Conservation (phyloP, 2,797 vertebrate species). For the Hephaestus fuliginosus region DNA sequence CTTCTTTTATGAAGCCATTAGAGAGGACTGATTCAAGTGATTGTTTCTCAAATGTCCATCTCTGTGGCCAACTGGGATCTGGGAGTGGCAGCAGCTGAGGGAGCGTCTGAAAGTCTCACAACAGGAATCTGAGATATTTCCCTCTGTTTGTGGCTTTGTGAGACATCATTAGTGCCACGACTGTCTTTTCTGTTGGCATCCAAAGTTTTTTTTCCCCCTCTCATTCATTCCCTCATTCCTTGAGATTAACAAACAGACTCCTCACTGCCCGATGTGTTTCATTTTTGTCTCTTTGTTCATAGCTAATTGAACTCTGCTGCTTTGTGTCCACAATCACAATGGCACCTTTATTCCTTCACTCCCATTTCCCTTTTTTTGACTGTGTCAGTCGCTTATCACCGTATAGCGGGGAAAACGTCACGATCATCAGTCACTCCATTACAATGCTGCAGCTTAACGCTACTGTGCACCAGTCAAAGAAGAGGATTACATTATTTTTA, state of each 20-base stretch:
- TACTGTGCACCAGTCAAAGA: conserved; percentile 61
- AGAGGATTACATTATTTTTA: conserved; percentile 80
- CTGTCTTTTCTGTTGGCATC: conserved; percentile 21
- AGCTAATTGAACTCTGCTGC: conserved; percentile 57
- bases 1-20: conserved; percentile 80
- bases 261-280: conserved; percentile 8
- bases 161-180: conserved; percentile 39
- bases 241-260: conserved; percentile 8
- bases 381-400: conserved; percentile 43
- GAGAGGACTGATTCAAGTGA: conserved; percentile 71
- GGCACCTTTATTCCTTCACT: conserved; percentile 32
- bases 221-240: conserved; percentile 6
- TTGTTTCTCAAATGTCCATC: conserved; percentile 74
- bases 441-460: conserved; percentile 57
- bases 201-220: conserved; percentile 1
- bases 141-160: conserved; percentile 38
- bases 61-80: conserved; percentile 53
- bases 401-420: conserved; percentile 30
- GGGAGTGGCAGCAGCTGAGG: conserved; percentile 26
- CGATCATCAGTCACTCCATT: conserved; percentile 58
- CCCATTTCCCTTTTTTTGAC: conserved; percentile 20
- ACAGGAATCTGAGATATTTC: conserved; percentile 34
- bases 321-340: conserved; percentile 53
- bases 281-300: conserved; percentile 34
- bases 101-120: conserved; percentile 28